A percentile compares a stretch with the other conserved stretches of the same genome.
Evolutionary conservation across 2,797 vertebrate species (phyloP).

Genomic region (Tauraco hartlaubi): DNA sequence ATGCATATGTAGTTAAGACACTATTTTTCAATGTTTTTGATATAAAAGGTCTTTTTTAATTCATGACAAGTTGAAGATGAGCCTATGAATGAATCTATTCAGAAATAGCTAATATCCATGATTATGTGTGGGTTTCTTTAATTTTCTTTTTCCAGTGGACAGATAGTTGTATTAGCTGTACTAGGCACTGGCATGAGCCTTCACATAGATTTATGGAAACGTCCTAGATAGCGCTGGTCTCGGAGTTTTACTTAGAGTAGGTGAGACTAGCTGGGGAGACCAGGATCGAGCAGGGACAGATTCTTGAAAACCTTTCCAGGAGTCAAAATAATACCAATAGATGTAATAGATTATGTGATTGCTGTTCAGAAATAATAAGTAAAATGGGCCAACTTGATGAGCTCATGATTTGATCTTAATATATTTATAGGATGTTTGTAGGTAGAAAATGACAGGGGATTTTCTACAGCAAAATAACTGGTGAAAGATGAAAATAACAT

Average conservation of each 20-base stretch:
- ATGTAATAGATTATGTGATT: neutral
- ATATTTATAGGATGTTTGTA: neutral
- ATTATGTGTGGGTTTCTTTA: neutral
- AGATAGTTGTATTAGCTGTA: neutral
- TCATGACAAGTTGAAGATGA: neutral
- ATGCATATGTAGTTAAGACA: neutral
- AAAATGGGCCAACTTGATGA: neutral
- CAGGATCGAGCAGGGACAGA: neutral
- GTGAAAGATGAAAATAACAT: neutral
- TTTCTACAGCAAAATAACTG: neutral
- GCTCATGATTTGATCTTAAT: neutral
- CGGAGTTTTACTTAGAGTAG: neutral
- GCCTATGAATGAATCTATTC: neutral
- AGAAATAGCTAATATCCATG: neutral
- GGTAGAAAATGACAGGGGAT: neutral
- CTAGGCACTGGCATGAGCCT: neutral
- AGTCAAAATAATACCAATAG: neutral
- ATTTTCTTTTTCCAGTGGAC: neutral
- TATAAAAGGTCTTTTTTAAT: neutral
- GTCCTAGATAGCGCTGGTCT: neutral
- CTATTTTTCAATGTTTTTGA: neutral
- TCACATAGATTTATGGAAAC: neutral
- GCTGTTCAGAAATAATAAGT: neutral
- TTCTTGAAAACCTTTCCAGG: neutral
- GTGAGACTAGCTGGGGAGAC: neutral